Evolutionary conservation across 2,888 invertebrate genomes (phyloP), one percentile per base, ranked within the genome.

Genomic region (Nomada flava): DNA sequence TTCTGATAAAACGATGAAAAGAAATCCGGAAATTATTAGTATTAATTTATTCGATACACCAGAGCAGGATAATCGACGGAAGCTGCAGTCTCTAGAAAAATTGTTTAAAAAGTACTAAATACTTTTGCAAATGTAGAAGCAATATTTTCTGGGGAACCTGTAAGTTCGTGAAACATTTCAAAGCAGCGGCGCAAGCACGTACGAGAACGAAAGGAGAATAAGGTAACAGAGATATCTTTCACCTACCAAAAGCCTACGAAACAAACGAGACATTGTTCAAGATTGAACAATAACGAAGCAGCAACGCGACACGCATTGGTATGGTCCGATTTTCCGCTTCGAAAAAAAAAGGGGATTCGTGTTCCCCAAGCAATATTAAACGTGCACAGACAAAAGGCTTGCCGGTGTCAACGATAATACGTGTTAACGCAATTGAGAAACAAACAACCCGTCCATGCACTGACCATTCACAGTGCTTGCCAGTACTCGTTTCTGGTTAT

Each of bases 381-480:
- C 69, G 72, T 59, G 59, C 57, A 36, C 53, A 55, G 62, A 74
- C 72, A 84, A 84, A 83, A 71, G 59, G 69, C 63, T 72, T 53
- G n/a, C 59, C 53, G 69, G 62, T 62, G 74, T 74, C 63, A 77
- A 77, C 78, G 71, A 76, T 82, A 64, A 67, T 63, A 47, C 67
- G 71, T 63, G 67, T 52, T 62, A 74, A 70, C 82, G 29, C 36
- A 71, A 68, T 83, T 71, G 75, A 72, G 75, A 79, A 77, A 83
- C 80, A 74, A 84, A 84, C 85, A 83, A 75, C 64, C 74, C 55
- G 63, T 57, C 57, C 23, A 5, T 7, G 4, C 23, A 72, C 50
- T 44, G 59, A 59, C 68, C 53, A 55, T 74, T 76, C 63, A 52
- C 78, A 84, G 77, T 26, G 81, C 69, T 62, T 59, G 80, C 29